Percentiles rank a stretch among this genome's conserved stretches.
Conservation (phyloP, 1,140 invertebrate genomes). For the Popillia japonica region DNA sequence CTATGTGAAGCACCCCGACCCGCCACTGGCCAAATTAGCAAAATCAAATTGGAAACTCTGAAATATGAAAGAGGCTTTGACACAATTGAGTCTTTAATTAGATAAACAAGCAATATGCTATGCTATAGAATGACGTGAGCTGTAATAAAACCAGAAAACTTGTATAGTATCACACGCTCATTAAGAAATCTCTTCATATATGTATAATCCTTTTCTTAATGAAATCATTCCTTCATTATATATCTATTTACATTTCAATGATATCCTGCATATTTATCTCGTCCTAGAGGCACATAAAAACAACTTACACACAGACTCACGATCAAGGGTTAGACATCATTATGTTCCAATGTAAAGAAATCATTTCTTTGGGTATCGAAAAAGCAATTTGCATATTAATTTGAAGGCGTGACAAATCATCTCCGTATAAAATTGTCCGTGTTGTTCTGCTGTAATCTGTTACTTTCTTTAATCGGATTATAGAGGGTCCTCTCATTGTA, state of each 20-base stretch:
- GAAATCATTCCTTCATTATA: neutral
- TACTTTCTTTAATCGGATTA: slow-evolving; percentile 3
- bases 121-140: too few relatives aligned
- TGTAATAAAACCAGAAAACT: too few relatives aligned
- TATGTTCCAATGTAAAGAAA: neutral
- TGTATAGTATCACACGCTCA: too few relatives aligned
- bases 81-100: too few relatives aligned
- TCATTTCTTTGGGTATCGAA: neutral
- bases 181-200: too few relatives aligned
- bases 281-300: neutral
- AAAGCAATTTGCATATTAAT: slow-evolving; percentile 11
- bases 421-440: neutral
- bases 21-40: too few relatives aligned
- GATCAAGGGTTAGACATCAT: neutral
- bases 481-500: neutral
- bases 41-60: too few relatives aligned
- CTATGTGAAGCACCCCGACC: too few relatives aligned
- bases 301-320: neutral
- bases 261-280: neutral
- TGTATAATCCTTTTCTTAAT: neutral
- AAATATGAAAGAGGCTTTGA: too few relatives aligned
- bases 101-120: too few relatives aligned
- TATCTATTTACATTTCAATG: neutral
- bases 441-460: neutral
- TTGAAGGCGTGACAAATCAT: neutral